Evolutionary conservation across 2,113 vertebrate species (phyloP), one percentile per base, ranked within the genome.

Genomic region (Phyllostomus hastatus): DNA sequence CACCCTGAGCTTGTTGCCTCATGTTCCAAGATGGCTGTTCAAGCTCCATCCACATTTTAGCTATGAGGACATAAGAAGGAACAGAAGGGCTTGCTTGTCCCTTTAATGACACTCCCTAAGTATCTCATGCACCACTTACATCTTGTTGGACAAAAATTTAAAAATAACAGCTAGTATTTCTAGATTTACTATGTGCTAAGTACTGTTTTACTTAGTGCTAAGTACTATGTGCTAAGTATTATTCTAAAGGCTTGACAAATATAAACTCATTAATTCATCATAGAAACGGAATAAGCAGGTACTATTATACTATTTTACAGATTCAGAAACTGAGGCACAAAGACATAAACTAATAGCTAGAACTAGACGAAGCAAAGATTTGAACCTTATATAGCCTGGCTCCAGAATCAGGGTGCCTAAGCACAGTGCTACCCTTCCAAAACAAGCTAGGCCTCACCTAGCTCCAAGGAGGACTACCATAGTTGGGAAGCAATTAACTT

Each of bases 281-380:
- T 14, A 94, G 57, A 96, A 91, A 91, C 38, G 67, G 38, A 76
- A 41, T 69, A 69, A 75, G 46, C 46, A 83, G 15, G 28, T 67
- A 48, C 15, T 86, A 94, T 81, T 66, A 82, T 38, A 64, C 43
- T 54, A 75, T 50, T 79, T 92, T 66, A 79, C 4, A 95, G 46
- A 95, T 84, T 43, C 46, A 92, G 61, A 89, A 89, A 92, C 7
- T 31, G 72, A 95, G 72, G 28, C 35, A 96, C 26, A 92, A 41
- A 78, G 31, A 88, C 70, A 48, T 43, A 76, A 88, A 92, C 73
- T 46, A 83, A 61, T 9, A 78, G 70, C 50, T 83, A 94, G 7
- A 46, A 84, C 91, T 43, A 64, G 15, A 89, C 28, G 15, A 92
- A 70, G 46, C 31, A 19, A 15, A 83, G 19, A 84, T 79, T 20